A percentile compares a stretch with the other conserved stretches of the same genome.
Evolutionary conservation across 2,797 vertebrate species (phyloP).

Genomic region (Manis pentadactyla): DNA sequence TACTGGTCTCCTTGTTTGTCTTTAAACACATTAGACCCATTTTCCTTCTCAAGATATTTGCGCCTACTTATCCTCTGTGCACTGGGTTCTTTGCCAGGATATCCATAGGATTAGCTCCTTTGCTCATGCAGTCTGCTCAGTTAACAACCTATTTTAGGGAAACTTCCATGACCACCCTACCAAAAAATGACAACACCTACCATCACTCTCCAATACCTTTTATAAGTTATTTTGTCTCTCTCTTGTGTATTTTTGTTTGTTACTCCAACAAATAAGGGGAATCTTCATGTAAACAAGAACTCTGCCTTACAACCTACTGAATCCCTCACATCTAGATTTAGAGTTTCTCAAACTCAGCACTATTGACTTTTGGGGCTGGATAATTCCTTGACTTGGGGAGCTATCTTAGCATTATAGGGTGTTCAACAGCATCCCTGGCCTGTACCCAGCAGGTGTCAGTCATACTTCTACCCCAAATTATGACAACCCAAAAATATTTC

Average conservation of each 20-base stretch:
- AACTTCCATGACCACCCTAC: no score
- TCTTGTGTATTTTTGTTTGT: background rate
- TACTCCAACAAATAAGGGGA: background rate
- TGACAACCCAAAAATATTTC: background rate
- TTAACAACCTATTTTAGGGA: background rate
- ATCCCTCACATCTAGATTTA: background rate
- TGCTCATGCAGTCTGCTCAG: background rate
- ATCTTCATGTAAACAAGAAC: background rate
- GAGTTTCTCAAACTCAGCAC: background rate
- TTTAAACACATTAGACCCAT: background rate
- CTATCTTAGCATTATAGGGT: background rate
- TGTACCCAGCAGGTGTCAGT: background rate
- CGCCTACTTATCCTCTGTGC: background rate
- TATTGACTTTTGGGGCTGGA: background rate
- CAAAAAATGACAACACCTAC: no score
- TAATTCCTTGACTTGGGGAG: background rate
- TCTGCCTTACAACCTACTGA: background rate
- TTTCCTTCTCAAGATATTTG: background rate
- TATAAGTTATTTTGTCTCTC: background rate
- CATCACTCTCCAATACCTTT: no score
- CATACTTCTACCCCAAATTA: background rate
- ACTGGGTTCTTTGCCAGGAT: background rate
- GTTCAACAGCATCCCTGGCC: background rate
- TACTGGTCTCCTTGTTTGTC: background rate
- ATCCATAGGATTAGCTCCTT: background rate